Base-by-base conservation (phyloP, 2,797 vertebrate genomes). In the Mus caroli region DNA sequence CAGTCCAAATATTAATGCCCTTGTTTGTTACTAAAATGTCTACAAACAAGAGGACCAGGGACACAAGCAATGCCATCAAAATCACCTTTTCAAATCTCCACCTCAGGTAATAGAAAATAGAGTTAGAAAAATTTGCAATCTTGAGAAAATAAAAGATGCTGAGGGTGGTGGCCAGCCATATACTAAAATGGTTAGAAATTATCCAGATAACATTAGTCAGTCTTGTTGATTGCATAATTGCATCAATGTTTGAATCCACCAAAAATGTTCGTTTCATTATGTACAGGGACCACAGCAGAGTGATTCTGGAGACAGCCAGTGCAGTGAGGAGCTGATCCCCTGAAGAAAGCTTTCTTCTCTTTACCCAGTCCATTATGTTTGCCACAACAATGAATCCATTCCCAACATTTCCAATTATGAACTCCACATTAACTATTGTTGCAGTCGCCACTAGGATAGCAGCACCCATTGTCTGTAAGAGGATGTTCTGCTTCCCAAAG, bases 101-200 rank as follows among this genome's bases (percentile, higher is more conserved):
- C 24, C 71, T 93, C 3, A 97, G 34, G 43, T 91, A 96, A 60
- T 83, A 46, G 26, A 96, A 96, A 69, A 80, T 0, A n/a, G 43
- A 62, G 28, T 94, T 88, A 9, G 88, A 89, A 91, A 92, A 90
- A 62, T 19, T 92, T 58, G 79, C 88, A 46, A 93, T 89, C 67
- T 89, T 96, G 62, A 93, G 78, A 34, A 78, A 93, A 84, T 67
- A 95, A 60, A 91, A 80, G 31, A 91, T 75, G 37, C 73, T 62
- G 50, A 97, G 84, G 2, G n/a, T 60, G 54, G 84, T 79, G 52
- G 88, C 34, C 31, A 97, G 13, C 91, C 95, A 96, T 31, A 84
- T 22, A 12, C 26, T 93, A 50, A 95, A 96, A 85, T 92, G 67
- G 15, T 80, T 85, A 54, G 9, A 20, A 2, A 92, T 43, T 28